Evolutionary conservation across 92 coral and sea anemone species (phyloP).

Genomic region (Bergia sp.): DNA sequence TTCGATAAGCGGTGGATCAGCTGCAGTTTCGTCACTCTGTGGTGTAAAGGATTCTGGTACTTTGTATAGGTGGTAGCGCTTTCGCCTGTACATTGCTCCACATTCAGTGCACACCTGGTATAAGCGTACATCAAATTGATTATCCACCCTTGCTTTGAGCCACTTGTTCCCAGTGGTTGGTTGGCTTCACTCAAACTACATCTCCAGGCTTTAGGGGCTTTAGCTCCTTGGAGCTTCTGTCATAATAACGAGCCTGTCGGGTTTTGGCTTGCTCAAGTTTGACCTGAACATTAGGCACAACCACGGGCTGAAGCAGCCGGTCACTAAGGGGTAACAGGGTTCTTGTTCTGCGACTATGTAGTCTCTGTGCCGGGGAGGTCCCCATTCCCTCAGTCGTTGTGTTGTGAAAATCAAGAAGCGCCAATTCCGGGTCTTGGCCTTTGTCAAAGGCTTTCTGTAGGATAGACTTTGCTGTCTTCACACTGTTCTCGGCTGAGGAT

Average conservation of each 20-base stretch:
- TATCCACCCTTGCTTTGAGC: constrained; percentile 23
- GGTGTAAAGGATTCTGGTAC: too few species aligned
- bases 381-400: background rate
- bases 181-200: constrained; percentile 18
- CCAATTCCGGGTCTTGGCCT: too few species aligned
- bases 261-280: too few species aligned
- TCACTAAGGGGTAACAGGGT: background rate
- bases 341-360: background rate
- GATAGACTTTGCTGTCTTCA: background rate
- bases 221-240: constrained; percentile 5
- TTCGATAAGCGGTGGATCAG: too few species aligned
- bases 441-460: too few species aligned
- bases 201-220: background rate
- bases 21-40: too few species aligned
- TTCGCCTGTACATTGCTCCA: constrained; percentile 16
- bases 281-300: too few species aligned
- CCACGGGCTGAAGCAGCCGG: background rate
- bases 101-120: constrained; percentile 26
- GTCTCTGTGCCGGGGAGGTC: background rate
- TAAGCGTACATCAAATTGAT: constrained; percentile 15
- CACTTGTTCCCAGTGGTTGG: constrained; percentile 4
- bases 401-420: background rate
- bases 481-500: constrained; percentile 1
- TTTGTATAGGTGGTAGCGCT: too few species aligned
- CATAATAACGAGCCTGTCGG: background rate